Base-by-base conservation (phyloP, 2,888 invertebrate genomes). In the Pimpla rufipes region DNA sequence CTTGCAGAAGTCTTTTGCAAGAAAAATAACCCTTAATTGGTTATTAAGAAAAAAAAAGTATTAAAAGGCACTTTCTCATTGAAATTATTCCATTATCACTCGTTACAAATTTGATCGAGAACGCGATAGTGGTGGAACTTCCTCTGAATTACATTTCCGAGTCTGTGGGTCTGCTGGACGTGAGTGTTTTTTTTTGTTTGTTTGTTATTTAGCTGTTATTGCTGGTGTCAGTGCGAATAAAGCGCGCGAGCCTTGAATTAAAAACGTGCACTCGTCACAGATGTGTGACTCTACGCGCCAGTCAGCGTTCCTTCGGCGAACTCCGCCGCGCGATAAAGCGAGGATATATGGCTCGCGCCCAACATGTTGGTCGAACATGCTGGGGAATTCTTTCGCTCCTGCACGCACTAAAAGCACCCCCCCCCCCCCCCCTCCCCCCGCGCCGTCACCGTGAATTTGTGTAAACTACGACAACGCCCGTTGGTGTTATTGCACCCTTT, bases 191-290 rank as follows among this genome's bases (percentile, higher is more conserved):
- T 68, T 37, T 62, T 62, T 47, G 18, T n/a, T n/a, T 16, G 5
- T 18, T 18, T 50, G 47, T 68, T 37, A 50, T 62, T 47, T 35
- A 11, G 6, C 35, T 21, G 35, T 18, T 62, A 35, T 47, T 47
- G 35, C 29, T 35, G 35, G 35, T 62, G 74, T 50, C 59, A 62
- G 37, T 37, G 59, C 62, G 59, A 62, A 62, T 74, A 47, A n/a
- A 37, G 47, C 62, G 23, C 29, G 29, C 18, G 42, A 47, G 62
- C 50, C 62, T 62, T 62, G 74, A 74, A 74, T 74, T 45, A 23
- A 59, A 23, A 59, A 74, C 35, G 59, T 59, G 47, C 29, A 11
- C 29, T 59, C 47, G 62, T 35, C 62, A 62, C 35, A 74, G 59
- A 59, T 62, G 59, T 47, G 59, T 37, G 74, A 74, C 23, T 47